A percentile compares a stretch with the other conserved stretches of the same genome.
Evolutionary conservation across 2,797 vertebrate genomes (phyloP).

Genomic region (Falco columbarius): DNA sequence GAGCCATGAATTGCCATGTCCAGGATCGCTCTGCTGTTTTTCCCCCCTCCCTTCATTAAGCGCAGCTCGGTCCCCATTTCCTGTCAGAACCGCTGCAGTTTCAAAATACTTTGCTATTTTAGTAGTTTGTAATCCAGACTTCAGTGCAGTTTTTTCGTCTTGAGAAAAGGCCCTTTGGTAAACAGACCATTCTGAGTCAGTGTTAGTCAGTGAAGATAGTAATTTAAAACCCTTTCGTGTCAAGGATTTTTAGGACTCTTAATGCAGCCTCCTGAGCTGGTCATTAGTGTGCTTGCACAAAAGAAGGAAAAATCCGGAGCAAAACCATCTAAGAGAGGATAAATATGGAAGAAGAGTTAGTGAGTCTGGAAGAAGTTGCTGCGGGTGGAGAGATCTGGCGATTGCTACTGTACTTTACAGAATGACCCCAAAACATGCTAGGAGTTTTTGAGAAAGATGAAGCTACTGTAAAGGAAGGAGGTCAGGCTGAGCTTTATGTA

Average conservation of each 20-base stretch:
- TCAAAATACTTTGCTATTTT: conserved; percentile 58
- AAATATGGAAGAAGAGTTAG: background rate
- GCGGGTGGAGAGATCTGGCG: background rate
- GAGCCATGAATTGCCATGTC: background rate
- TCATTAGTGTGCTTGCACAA: background rate
- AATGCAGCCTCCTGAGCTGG: background rate
- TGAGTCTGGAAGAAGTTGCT: background rate
- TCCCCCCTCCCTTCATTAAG: conserved; percentile 1
- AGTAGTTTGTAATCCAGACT: conserved; percentile 8
- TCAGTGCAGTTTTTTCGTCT: background rate
- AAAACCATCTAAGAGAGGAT: background rate
- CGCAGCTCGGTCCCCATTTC: conserved; percentile 9
- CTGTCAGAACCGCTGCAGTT: conserved; percentile 30
- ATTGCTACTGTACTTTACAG: background rate
- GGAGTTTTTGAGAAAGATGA: background rate
- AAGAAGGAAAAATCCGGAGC: background rate
- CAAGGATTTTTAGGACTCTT: conserved; percentile 8
- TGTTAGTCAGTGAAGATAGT: conserved; percentile 36
- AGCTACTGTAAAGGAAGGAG: background rate
- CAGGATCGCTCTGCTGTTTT: background rate
- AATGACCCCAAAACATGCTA: background rate
- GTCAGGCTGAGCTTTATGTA: background rate
- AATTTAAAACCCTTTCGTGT: background rate
- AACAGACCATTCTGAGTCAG: conserved; percentile 56
- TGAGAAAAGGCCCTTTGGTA: conserved; percentile 39